A percentile compares a stretch with the other conserved stretches of the same genome.
phyloP scores from a whole-genome alignment of 2,797 vertebrate species.

The Loriculus beryllinus region DNA sequence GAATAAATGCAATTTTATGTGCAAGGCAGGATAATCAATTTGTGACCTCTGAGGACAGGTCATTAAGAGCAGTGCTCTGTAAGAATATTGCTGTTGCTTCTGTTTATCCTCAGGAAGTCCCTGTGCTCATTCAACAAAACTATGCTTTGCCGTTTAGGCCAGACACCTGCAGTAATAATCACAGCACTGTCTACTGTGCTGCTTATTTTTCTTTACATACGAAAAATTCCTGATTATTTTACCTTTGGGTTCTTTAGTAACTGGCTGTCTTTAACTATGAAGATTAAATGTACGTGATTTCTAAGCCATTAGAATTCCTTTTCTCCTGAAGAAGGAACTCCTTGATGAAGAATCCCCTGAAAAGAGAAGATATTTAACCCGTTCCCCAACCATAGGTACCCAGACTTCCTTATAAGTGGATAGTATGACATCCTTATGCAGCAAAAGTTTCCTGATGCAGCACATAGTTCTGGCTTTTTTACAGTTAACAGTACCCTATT shows the following conservation, averaged over 20 bases:
- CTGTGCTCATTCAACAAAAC: background rate
- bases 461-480: constrained; percentile 35
- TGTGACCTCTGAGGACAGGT: background rate
- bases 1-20: background rate
- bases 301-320: background rate
- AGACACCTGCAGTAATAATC: background rate
- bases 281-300: background rate
- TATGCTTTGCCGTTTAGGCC: background rate
- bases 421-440: constrained; percentile 17
- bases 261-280: background rate
- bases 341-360: background rate
- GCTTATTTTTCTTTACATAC: background rate
- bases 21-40: background rate
- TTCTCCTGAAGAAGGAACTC: background rate
- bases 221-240: background rate
- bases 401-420: background rate
- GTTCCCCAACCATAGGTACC: background rate
- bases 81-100: background rate
- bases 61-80: background rate
- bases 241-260: background rate
- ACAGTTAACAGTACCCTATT: background rate
- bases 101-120: background rate
- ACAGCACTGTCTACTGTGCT: background rate
- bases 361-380: background rate
- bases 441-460: constrained; percentile 8